A percentile compares a stretch with the other conserved stretches of the same genome.
Evolutionary conservation across 2,888 invertebrate species (phyloP).

Genomic region (Omphaloscelis lunosa): DNA sequence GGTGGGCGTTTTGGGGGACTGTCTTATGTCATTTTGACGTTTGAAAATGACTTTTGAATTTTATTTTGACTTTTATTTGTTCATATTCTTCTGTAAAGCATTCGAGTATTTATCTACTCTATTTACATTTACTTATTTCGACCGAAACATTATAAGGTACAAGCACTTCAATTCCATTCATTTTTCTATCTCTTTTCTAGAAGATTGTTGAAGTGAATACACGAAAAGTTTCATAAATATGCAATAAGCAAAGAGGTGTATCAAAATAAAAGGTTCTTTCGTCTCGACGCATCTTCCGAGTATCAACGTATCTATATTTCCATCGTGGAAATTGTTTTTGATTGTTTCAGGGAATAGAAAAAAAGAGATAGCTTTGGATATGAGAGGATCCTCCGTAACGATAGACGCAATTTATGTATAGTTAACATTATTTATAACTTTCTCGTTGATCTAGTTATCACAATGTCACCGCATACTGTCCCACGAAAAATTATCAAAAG

Average conservation of each 20-base stretch:
- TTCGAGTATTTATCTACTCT: not conserved
- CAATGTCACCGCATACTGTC: not conserved
- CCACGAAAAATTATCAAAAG: not conserved
- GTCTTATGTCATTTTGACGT: too few species aligned
- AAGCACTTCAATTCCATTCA: constrained; percentile 26
- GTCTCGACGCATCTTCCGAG: constrained; percentile 14
- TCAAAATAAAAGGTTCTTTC: constrained; percentile 56
- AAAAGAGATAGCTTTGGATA: constrained; percentile 11
- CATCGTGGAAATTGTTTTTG: constrained; percentile 15
- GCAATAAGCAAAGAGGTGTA: constrained; percentile 61
- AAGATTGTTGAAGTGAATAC: constrained; percentile 17
- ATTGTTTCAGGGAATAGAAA: constrained; percentile 23
- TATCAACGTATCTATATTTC: constrained; percentile 22
- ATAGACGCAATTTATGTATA: not conserved
- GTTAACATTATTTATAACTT: constrained; percentile 8
- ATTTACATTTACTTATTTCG: not conserved
- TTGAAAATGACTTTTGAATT: too few species aligned
- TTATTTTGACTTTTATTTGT: not conserved
- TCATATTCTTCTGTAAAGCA: too few species aligned
- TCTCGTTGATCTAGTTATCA: not conserved
- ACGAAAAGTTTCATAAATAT: constrained; percentile 42
- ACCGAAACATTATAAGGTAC: not conserved
- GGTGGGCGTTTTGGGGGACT: too few species aligned
- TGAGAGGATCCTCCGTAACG: not conserved
- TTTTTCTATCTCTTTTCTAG: constrained; percentile 8